phyloP scores from a whole-genome alignment of 2,797 vertebrate genomes.

The Delichon dasypus region DNA sequence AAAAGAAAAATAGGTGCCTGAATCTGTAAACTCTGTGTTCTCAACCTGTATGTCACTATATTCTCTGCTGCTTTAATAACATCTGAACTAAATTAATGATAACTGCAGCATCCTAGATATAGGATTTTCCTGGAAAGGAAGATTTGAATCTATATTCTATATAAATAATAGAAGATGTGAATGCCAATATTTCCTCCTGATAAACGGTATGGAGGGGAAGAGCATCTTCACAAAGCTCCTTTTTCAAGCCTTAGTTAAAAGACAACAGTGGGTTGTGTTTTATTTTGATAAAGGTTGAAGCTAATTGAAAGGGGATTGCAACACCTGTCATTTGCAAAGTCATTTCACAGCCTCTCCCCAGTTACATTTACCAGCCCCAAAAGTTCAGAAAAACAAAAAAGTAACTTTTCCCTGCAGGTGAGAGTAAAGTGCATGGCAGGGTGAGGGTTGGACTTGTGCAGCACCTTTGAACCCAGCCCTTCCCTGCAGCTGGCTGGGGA shows the following conservation, averaged over 20 bases:
- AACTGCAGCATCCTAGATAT: neutral
- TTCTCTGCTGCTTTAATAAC: neutral
- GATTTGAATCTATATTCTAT: neutral
- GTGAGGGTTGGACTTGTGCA: neutral
- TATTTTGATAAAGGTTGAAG: neutral
- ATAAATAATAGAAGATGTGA: neutral
- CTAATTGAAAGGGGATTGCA: neutral
- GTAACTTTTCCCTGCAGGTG: neutral
- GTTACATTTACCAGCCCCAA: neutral
- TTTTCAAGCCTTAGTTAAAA: neutral
- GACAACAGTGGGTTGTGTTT: neutral
- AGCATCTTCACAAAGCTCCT: neutral
- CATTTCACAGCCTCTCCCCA: neutral
- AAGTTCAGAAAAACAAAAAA: neutral
- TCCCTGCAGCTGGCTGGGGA: neutral
- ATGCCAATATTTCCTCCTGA: neutral
- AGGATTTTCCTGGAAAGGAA: neutral
- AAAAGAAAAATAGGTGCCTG: neutral
- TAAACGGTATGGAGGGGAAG: neutral
- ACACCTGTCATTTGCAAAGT: neutral
- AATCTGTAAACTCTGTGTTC: neutral
- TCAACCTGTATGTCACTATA: neutral
- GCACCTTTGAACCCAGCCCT: neutral
- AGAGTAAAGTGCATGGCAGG: neutral
- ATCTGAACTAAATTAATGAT: neutral